Base-by-base conservation (phyloP, 1,140 invertebrate genomes). In the Halictus rubicundus region DNA sequence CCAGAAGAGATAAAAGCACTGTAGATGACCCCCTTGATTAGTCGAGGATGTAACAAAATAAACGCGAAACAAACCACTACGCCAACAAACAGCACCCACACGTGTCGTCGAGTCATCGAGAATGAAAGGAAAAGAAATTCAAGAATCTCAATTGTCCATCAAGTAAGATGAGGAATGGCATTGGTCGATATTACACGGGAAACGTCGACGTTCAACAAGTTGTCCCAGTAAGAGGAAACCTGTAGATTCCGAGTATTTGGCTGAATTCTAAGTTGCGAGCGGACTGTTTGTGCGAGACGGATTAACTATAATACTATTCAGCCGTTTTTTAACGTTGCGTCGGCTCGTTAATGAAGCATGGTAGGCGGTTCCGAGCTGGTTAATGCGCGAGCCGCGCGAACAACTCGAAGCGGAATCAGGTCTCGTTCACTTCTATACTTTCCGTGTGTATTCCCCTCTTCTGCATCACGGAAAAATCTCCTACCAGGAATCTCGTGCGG, bases 201-300 rank as follows among this genome's bases (percentile, higher is more conserved):
- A 25, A 12, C 21, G 19, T 66, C 19, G 19, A 61, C 21, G 54
- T 54, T 78, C 75, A 78, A 78, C 75, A 78, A 78, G 75, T 78
- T 42, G 57, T 39, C 14, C 27, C 16, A n/a, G 21, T 7, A 52
- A 23, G 3, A 42, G 32, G 46, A 63, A 78, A 78, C 75, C 68
- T 77, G 75, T 71, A 27, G 68, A 42, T 78, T 78, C 68, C 0
- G 5, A 12, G 23, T 12, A 14, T 59, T 27, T 1, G 2, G n/a
- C 2, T 2, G 12, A 21, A 23, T 32, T 21, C 10, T 52, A 52
- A 16, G 16, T 16, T 21, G 8, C 27, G 3, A 14, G 32, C 14
- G 2, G 5, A 19, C 21, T 16, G n/a, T 14, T 25, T 1, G 6
- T 10, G 8, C 10, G 32, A 65, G 12, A 25, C 9, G 2, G 14